Conservation (phyloP, 2,113 vertebrate genomes). For the Edolisoma coerulescens region DNA sequence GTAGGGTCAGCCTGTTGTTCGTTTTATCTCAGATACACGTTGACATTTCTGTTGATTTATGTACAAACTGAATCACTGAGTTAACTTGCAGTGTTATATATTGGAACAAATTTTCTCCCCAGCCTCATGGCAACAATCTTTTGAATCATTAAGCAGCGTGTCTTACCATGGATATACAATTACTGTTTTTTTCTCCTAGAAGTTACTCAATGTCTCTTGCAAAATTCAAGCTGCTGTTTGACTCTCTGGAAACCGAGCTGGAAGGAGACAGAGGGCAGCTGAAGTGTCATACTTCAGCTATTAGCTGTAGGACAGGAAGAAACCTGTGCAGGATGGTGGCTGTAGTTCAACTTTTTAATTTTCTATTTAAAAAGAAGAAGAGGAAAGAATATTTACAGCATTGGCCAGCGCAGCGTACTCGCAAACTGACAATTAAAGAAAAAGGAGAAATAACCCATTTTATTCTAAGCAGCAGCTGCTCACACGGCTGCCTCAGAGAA, state of each 20-base stretch:
- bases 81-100: neutral
- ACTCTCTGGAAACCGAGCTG: neutral
- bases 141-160: neutral
- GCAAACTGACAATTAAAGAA: neutral
- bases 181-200: neutral
- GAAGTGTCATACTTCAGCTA: neutral
- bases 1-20: neutral
- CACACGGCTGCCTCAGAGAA: neutral
- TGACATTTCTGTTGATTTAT: neutral
- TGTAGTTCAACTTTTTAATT: neutral
- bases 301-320: neutral
- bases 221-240: neutral
- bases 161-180: neutral
- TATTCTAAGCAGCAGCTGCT: slow-evolving; percentile 4
- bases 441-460: neutral
- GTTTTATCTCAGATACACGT: neutral
- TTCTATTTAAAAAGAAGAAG: neutral
- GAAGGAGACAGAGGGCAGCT: neutral
- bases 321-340: neutral
- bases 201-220: neutral
- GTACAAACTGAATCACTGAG: neutral
- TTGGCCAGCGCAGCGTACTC: neutral
- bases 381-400: neutral
- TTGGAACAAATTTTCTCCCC: neutral
- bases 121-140: neutral